Evolutionary conservation across 2,888 invertebrate genomes (phyloP), one percentile per base, ranked within the genome.

Genomic region (Parascotia fuliginaria): DNA sequence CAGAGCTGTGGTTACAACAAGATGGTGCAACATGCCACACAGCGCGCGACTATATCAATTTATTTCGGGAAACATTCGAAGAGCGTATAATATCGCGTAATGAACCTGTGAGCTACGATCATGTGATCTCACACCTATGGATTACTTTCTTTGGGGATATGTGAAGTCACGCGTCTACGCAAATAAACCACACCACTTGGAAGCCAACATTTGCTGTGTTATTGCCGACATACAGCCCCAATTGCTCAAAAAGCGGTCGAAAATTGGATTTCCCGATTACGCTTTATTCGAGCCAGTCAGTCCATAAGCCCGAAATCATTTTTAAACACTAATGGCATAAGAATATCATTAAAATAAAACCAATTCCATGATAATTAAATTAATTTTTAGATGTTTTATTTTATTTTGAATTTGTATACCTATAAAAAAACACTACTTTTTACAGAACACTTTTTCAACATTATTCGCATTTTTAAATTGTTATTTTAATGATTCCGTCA

Each of bases 161-260:
- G 53, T 63, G 15, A 60, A 56, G 51, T 64, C 52, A 16, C 28
- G 45, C 29, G 55, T 65, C 53, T 59, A 60, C 32, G 55, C 53
- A 15, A 53, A 59, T 62, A 64, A 62, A 36, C 59, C n/a, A n/a
- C n/a, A n/a, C n/a, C 56, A 53, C 34, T 65, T 60, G 55, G 58
- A 64, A 24, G 54, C 49, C 55, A 63, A 61, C 50, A 43, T 60
- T 57, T 40, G 54, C 34, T 36, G 39, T 22, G 47, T 11, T 11
- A 29, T 29, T 29, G 11, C 28, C 11, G 6, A 11, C 4, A 29
- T 29, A 29, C 28, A 6, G 6, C 28, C 11, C 11, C 11, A 29
- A 3, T 29, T n/a, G 11, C 28, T 29, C 3, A 27, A 9, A 27
- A 47, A 40, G 55, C 36, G 31, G 38, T 13, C 27, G 39, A 39